These are phyloP conservation scores for Rhingia rostrata DNA, from an alignment of 2,888 invertebrate species.

Conservation along the genomic window DNA sequence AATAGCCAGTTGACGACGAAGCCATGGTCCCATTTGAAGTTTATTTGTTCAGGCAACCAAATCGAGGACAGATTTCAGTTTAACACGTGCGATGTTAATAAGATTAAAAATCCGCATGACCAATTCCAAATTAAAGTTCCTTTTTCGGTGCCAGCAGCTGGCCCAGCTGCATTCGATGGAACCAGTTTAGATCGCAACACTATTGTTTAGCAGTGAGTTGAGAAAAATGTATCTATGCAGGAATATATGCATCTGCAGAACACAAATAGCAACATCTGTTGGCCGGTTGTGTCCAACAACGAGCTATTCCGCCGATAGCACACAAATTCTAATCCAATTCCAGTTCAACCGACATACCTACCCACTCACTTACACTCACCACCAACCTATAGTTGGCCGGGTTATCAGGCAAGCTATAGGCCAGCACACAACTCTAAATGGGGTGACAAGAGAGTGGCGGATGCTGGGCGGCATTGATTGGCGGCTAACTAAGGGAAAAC, in stretches of 20 bases:
- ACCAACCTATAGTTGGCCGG: conserved; percentile 8
- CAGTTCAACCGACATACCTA: conserved; percentile 25
- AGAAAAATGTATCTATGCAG: not conserved
- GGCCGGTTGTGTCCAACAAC: conserved; percentile 33
- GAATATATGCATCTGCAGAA: conserved; percentile 38
- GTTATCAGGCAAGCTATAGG: conserved; percentile 33
- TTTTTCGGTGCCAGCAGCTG: conserved; percentile 40
- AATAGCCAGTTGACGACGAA: not conserved
- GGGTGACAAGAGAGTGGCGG: conserved; percentile 53
- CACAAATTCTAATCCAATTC: conserved; percentile 70
- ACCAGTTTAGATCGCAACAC: conserved; percentile 53
- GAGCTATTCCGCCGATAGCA: conserved; percentile 28
- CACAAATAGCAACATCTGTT: conserved; percentile 70
- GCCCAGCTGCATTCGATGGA: conserved; percentile 45
- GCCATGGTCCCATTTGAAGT: not conserved
- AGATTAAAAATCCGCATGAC: conserved; percentile 10
- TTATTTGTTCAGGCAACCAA: conserved; percentile 35
- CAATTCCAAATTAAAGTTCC: conserved; percentile 33
- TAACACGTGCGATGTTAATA: conserved; percentile 41
- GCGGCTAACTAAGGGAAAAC: conserved; percentile 72
- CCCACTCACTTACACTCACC: conserved; percentile 54
- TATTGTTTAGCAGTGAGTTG: conserved; percentile 36
- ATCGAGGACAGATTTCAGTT: conserved; percentile 39
- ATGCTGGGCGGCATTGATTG: conserved; percentile 71
- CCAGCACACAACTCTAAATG: conserved; percentile 14